Base-by-base conservation (phyloP, 2,797 vertebrate species). In the Anguilla anguilla region DNA sequence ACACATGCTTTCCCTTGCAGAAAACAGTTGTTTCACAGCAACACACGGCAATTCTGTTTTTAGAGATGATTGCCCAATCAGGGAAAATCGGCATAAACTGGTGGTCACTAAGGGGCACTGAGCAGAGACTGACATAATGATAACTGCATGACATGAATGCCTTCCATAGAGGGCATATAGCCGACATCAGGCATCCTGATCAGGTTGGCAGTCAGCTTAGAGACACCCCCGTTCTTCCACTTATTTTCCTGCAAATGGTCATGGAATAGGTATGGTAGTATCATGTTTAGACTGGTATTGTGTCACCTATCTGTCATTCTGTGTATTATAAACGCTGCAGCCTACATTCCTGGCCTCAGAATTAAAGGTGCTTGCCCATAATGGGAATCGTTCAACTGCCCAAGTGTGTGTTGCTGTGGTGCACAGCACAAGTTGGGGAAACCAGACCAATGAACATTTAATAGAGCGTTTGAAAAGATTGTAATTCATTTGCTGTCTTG, bases 91-190 rank as follows among this genome's bases (percentile, higher is more conserved):
- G 51, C 17, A 9, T 9, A 59, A 85, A 39, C 31, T 69, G 39
- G 35, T 82, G 28, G 51, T 22, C 64, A 84, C 7, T 39, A n/a
- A 69, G 81, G 13, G 15, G 81, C 61, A 74, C 64, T 88, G 72
- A 49, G 11, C 25, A 64, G 43, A 64, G 39, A 17, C 53, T 55
- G n/a, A 39, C 22, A 61, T 17, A 61, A 39, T 22, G 57, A 85
- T 46, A 17, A 19, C 15, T 28, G 19, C 11, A 55, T 77, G 11
- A 57, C 35, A 85, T 49, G 5, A 81, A 86, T 57, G 39, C 6
- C 17, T 25, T 88, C 72, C n/a, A 51, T 53, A 64, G 53, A 67
- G 67, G 19, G 69, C 83, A 85, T 79, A 79, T 79, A 69, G 69
- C 19, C 81, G 53, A 72, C 28, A 82, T 85, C 74, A 9, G 28